Evolutionary conservation across 2,113 vertebrate species (phyloP).

Genomic region (Nothobranchius furzeri): DNA sequence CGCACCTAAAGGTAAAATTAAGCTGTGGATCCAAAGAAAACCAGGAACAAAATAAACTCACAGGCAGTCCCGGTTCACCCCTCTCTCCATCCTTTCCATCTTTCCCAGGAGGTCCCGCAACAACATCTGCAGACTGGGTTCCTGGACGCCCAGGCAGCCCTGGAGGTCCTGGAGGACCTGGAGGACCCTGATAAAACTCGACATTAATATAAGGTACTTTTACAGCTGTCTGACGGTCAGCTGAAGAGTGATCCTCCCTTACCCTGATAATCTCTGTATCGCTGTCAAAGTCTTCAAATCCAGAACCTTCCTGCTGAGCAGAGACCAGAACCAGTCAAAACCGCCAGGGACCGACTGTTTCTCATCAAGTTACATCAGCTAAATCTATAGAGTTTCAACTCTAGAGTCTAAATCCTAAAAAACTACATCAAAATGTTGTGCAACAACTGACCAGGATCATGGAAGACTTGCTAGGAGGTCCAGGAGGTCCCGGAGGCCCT

Average conservation of each 20-base stretch:
- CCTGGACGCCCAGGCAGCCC: conserved; percentile 68
- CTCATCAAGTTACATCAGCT: not conserved
- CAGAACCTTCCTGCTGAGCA: conserved; percentile 81
- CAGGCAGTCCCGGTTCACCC: conserved; percentile 83
- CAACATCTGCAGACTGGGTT: conserved; percentile 32
- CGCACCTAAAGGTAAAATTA: no score
- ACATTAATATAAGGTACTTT: not conserved
- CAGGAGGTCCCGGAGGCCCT: conserved; percentile 79
- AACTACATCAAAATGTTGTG: no score
- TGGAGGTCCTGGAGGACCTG: conserved; percentile 77
- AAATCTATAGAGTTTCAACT: not conserved
- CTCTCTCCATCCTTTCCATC: conserved; percentile 77
- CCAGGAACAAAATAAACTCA: conserved; percentile 66
- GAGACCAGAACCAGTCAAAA: not conserved
- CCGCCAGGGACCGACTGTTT: not conserved
- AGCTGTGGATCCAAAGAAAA: not conserved
- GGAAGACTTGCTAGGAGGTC: conserved; percentile 50
- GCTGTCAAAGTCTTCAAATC: conserved; percentile 78
- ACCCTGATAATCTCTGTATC: conserved; percentile 77
- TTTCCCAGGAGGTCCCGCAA: conserved; percentile 78
- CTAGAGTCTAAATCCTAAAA: not conserved
- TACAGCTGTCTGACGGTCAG: not conserved
- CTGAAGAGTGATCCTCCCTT: conserved; percentile 21
- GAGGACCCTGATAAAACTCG: conserved; percentile 64
- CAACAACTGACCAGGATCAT: conserved; percentile 44